Percentiles rank a stretch among this genome's conserved stretches.
phyloP scores from a whole-genome alignment of 2,113 vertebrate species.

The Illadopsis cleaveri region DNA sequence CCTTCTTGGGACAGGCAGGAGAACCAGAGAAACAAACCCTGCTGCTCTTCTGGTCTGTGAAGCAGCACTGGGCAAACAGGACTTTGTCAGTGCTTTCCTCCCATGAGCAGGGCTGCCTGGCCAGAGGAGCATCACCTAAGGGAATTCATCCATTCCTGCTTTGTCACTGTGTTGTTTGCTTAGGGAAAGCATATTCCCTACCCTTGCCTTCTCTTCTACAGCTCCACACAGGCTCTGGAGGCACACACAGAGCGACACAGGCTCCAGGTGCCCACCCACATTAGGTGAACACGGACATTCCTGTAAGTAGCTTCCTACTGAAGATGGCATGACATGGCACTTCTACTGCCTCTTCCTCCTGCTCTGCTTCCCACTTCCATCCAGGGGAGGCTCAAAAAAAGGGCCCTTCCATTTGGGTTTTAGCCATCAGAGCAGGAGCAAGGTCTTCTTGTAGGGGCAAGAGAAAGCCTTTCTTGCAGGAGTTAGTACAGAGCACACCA shows the following conservation, averaged over 20 bases:
- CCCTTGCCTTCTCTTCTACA: neutral
- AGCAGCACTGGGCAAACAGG: neutral
- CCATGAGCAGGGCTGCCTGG: neutral
- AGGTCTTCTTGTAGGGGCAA: neutral
- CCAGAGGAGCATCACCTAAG: neutral
- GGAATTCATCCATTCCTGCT: neutral
- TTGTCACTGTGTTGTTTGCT: neutral
- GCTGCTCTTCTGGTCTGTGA: neutral
- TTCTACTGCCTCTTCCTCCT: neutral
- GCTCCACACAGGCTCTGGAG: rapidly evolving
- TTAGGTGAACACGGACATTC: neutral
- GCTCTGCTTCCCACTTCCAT: neutral
- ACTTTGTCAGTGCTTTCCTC: neutral
- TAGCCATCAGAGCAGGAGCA: neutral
- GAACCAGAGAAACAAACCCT: neutral
- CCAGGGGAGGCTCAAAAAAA: neutral
- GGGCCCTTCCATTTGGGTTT: neutral
- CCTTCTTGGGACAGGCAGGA: neutral
- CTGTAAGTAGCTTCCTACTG: neutral
- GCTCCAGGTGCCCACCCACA: neutral
- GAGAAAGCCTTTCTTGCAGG: neutral
- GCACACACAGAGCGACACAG: rapidly evolving
- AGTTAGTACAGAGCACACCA: neutral
- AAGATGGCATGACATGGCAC: neutral
- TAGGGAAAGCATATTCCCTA: neutral